Conservation (phyloP, 2,113 vertebrate genomes). For the Agapornis roseicollis region DNA sequence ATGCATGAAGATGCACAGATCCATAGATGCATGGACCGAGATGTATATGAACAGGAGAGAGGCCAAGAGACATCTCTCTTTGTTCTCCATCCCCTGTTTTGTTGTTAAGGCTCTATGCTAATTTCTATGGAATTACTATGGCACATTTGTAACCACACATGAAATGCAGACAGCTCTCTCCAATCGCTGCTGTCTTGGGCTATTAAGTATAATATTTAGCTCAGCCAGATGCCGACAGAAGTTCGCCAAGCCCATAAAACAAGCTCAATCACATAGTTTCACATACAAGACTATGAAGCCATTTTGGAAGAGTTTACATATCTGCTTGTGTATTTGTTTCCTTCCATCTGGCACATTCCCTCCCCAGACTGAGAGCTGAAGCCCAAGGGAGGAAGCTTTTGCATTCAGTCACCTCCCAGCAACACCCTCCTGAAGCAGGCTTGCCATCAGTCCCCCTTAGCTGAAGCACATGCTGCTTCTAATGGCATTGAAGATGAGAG, state of each 20-base stretch:
- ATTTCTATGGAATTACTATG: slow-evolving; percentile 16
- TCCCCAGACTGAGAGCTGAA: neutral
- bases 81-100: slow-evolving; percentile 8
- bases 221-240: slow-evolving; percentile 60
- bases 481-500: fast-evolving
- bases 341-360: slow-evolving; percentile 39
- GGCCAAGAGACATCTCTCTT: neutral
- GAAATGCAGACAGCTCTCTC: slow-evolving; percentile 35
- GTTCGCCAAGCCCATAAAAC: slow-evolving; percentile 54
- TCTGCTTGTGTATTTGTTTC: neutral
- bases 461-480: neutral
- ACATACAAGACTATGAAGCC: neutral
- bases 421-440: neutral
- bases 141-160: slow-evolving; percentile 42
- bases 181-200: slow-evolving; percentile 37
- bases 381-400: neutral
- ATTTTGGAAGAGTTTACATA: neutral
- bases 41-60: neutral
- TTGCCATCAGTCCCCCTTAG: neutral
- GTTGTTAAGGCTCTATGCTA: neutral
- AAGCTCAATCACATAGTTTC: slow-evolving; percentile 19
- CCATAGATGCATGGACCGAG: neutral
- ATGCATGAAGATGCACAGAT: fast-evolving
- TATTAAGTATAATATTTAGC: slow-evolving; percentile 62
- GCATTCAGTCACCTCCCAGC: neutral